Conservation (phyloP, 2,888 invertebrate species). For the Argyresthia goedartella region DNA sequence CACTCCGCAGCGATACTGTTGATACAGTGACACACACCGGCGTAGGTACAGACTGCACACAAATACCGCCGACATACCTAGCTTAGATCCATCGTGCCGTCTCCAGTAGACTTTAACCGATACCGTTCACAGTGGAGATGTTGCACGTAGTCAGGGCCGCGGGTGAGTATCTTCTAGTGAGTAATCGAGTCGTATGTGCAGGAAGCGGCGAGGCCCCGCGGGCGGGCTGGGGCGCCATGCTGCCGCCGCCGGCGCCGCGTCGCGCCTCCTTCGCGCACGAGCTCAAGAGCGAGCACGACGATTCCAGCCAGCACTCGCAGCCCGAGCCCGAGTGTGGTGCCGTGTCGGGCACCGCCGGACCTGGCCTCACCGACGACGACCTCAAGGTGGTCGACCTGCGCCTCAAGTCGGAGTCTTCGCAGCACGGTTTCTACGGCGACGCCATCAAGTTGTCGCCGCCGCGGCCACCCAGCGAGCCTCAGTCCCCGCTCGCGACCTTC, state of each 20-base stretch:
- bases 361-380: constrained; percentile 31
- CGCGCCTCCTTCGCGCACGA: constrained; percentile 73
- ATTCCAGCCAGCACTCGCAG: constrained; percentile 77
- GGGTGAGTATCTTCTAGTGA: no score
- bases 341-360: constrained; percentile 32
- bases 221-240: constrained; percentile 68
- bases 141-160: no score
- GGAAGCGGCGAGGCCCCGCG: constrained; percentile 39
- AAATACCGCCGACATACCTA: constrained; percentile 27
- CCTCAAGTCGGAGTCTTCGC: constrained; percentile 64
- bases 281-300: constrained; percentile 76
- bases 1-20: constrained; percentile 41
- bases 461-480: constrained; percentile 35
- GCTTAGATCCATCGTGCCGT: neutral
- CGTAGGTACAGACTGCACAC: constrained; percentile 43
- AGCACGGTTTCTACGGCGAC: constrained; percentile 60
- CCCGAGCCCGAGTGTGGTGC: constrained; percentile 49
- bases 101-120: no score
- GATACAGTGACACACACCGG: constrained; percentile 16
- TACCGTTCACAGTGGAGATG: neutral
- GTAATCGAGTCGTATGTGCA: constrained; percentile 5
- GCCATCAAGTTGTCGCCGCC: constrained; percentile 45
- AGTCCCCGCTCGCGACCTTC: constrained; percentile 47
- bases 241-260: constrained; percentile 78
- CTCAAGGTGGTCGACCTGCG: constrained; percentile 43